Evolutionary conservation across 2,888 invertebrate species (phyloP).

Genomic region (Phengaris alcon): DNA sequence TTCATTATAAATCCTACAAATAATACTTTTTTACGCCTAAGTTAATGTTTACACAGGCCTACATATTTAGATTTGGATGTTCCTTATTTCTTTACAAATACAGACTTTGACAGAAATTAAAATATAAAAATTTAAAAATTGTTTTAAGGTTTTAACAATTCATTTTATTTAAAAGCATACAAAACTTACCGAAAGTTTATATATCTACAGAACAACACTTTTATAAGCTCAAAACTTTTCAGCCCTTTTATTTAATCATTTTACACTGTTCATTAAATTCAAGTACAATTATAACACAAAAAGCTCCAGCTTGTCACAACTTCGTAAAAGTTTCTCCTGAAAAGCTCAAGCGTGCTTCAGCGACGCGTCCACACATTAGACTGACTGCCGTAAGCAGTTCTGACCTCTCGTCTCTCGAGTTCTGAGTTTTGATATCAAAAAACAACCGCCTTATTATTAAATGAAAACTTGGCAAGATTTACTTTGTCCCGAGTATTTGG

Average conservation of each 20-base stretch:
- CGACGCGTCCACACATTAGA: background rate
- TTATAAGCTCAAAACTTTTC: background rate
- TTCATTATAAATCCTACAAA: no score
- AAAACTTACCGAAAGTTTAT: background rate
- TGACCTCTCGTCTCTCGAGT: background rate
- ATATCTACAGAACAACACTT: background rate
- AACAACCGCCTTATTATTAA: background rate
- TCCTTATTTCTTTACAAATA: no score
- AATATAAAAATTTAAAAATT: background rate
- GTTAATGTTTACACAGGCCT: no score
- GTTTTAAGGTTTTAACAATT: background rate
- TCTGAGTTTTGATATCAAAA: background rate
- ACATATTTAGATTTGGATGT: no score
- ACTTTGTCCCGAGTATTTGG: no score
- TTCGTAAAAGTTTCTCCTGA: background rate
- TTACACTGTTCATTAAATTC: background rate
- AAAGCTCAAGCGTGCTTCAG: background rate
- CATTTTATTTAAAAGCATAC: background rate
- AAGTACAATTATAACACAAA: background rate
- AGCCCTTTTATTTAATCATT: background rate
- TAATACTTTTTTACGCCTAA: no score
- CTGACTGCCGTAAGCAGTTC: background rate
- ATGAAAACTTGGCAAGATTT: no score
- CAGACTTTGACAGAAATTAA: no score
- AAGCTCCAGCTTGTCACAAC: background rate